Base-by-base conservation (phyloP, 2,888 invertebrate species). In the Dryocosmus kuriphilus region DNA sequence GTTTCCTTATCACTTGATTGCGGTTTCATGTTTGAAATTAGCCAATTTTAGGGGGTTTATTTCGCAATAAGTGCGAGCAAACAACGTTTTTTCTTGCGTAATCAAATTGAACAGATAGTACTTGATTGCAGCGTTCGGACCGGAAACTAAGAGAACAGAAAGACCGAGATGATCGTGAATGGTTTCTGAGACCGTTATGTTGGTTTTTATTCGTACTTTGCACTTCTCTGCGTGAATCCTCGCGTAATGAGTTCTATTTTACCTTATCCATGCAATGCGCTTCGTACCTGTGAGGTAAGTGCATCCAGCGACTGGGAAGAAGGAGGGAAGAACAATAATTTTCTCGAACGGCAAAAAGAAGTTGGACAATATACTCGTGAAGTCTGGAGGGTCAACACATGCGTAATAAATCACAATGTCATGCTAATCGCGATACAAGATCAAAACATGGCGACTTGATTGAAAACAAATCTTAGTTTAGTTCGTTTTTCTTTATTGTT, bases 181-280 rank as follows among this genome's bases (percentile, higher is more conserved):
- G 71, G 71, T 71, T 71, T 71, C 71, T 30, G 30, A 46, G 51
- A 71, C 71, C 71, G 71, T 71, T 71, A 71, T 27, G 30, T 71
- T 30, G 27, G 71, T 71, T 71, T 71, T 71, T 71, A 71, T 71
- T 71, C 51, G n/a, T 71, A 71, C 51, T 51, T 71, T 30, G 71
- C 71, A 71, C 46, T 71, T 71, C 16, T 46, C 46, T 51, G 71
- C 71, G 71, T 71, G 71, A 71, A 71, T 71, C 71, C 30, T 71
- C 51, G 46, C 19, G 41, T 51, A 51, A 46, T 71, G 71, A 71
- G 51, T 51, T 71, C 51, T 71, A 71, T 71, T 71, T 71, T n/a
- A 71, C 46, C 46, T 51, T 71, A 71, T 71, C 24, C 65, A 67
- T 41, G 22, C 57, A 24, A 57, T 57, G 57, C 24, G n/a, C 57